Evolutionary conservation across 1,140 invertebrate species (phyloP), one percentile per base, ranked within the genome.

Genomic region (Halesus radiatus): DNA sequence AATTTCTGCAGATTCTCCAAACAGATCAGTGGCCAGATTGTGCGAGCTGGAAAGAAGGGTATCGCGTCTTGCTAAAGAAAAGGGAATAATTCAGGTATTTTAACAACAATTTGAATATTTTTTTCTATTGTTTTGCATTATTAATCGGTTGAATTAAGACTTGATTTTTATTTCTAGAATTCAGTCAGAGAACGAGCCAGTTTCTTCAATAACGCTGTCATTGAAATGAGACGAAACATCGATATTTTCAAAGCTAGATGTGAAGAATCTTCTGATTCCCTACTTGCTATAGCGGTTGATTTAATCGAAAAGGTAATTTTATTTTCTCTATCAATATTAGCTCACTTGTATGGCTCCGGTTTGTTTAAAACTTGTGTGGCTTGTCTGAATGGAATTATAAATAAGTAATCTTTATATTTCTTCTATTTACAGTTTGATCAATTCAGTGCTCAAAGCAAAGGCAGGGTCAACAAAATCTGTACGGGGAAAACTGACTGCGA

Each of bases 11-110:
- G 82, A 60, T 29, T 78, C 72, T 66, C 64, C 74, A 72, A 74
- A 10, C n/a, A 76, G 52, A 73, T 56, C 79, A 23, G 18, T 75
- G 22, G 37, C 78, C 8, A 79, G 56, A n/a, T 20, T 81, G 29
- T 73, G 60, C 6, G 83, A 84, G 50, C 23, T 84, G n/a, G 78
- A 84, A 23, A 79, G 79, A 70, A 78, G 83, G 76, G 56, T 80
- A 7, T 60, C 8, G 18, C 50, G 80, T 76, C 68, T 84, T 3
- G 58, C 56, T 22, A 84, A 84, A 74, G 83, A 84, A 77, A 78
- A 80, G 29, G 80, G 79, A 53, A 80, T 84, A 16, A 45, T 84
- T 62, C 56, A 80, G 73, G 83, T 84, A 83, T 66, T 29, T 16
- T 16, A 18, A 23, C 1, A 0, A 64, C 2, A 15, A 10, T 13